These are phyloP conservation scores for Orthonevra nobilis DNA, from an alignment of 2,888 invertebrate species.

Conservation along the genomic window DNA sequence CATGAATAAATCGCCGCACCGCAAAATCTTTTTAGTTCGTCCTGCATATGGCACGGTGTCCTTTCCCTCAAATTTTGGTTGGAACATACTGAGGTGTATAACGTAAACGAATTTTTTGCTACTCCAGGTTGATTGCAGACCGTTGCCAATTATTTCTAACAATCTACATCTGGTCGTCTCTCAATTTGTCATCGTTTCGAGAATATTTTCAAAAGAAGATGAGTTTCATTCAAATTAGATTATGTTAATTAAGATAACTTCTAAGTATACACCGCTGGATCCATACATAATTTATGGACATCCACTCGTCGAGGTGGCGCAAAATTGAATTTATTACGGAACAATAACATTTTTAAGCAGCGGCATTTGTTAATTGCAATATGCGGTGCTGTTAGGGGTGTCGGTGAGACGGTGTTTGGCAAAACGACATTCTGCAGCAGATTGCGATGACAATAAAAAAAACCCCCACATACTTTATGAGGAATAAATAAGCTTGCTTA, in stretches of 20 bases:
- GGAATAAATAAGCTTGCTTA: slow-evolving; percentile 65
- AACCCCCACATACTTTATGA: slow-evolving; percentile 54
- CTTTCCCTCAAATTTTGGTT: not conserved
- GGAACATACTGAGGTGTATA: slow-evolving; percentile 3
- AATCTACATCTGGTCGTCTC: not conserved
- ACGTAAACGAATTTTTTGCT: not conserved
- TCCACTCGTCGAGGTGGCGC: slow-evolving; percentile 37
- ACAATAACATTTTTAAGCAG: slow-evolving; percentile 67
- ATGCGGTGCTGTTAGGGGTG: slow-evolving; percentile 3
- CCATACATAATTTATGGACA: slow-evolving; percentile 57
- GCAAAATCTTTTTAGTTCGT: slow-evolving; percentile 42
- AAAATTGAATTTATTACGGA: slow-evolving; percentile 69
- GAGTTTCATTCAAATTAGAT: slow-evolving; percentile 75
- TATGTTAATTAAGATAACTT: slow-evolving; percentile 76
- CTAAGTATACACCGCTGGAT: slow-evolving; percentile 28
- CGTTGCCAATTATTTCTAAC: not conserved
- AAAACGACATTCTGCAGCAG: slow-evolving; percentile 47
- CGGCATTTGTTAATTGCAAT: slow-evolving; percentile 67
- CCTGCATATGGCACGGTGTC: not conserved
- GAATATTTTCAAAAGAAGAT: slow-evolving; percentile 30
- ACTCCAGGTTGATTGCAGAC: slow-evolving; percentile 26
- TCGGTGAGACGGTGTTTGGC: not conserved
- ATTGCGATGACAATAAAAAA: slow-evolving; percentile 59
- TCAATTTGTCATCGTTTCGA: not conserved
- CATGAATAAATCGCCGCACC: slow-evolving; percentile 15